phyloP scores from a whole-genome alignment of 2,113 vertebrate genomes.

The Pycnonotus jocosus region DNA sequence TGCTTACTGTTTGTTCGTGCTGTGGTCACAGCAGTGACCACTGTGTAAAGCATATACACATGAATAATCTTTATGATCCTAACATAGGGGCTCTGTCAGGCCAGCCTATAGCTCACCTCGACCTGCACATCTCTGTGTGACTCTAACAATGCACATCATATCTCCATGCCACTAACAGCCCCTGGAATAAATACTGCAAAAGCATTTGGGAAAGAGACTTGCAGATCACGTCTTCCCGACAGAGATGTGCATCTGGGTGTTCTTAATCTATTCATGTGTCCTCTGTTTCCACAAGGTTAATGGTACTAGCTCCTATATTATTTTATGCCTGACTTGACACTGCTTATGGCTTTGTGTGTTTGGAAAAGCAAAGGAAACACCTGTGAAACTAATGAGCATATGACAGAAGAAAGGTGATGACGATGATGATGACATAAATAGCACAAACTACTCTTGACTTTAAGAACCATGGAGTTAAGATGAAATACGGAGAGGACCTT shows the following conservation, averaged over 20 bases:
- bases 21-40: background rate
- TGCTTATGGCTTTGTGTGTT: background rate
- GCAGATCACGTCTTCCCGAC: background rate
- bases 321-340: background rate
- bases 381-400: background rate
- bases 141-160: background rate
- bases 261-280: background rate
- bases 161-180: background rate
- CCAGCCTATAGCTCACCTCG: background rate
- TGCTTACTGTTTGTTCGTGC: background rate
- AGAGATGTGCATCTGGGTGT: background rate
- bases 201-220: background rate
- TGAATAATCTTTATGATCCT: background rate
- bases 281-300: slow-evolving; percentile 1
- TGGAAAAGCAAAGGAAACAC: background rate
- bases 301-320: background rate
- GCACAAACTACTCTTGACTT: background rate
- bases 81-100: background rate
- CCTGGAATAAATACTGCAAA: background rate
- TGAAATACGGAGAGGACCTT: background rate
- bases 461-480: background rate
- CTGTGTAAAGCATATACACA: accelerated
- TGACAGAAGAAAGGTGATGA: background rate
- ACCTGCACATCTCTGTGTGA: background rate
- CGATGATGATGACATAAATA: background rate